Conservation (phyloP, 2,113 vertebrate genomes). For the Polyodon spathula region DNA sequence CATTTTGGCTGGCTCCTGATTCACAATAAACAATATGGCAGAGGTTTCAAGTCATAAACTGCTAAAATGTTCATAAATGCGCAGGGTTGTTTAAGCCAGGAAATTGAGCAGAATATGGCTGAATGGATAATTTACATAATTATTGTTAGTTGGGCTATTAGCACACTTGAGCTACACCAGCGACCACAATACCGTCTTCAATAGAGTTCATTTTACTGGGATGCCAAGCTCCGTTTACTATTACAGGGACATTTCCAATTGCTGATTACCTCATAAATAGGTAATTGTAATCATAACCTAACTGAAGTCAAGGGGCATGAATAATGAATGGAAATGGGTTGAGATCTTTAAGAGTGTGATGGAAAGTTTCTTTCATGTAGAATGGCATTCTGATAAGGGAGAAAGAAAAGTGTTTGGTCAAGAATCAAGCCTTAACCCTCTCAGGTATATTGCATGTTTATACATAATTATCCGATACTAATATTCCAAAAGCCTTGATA, state of each 20-base stretch:
- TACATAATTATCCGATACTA: no score
- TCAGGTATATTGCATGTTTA: neutral
- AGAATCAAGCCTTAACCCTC: neutral
- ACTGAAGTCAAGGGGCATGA: conserved; percentile 55
- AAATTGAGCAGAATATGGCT: conserved; percentile 65
- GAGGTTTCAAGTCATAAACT: conserved; percentile 38
- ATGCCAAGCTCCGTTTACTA: conserved; percentile 68
- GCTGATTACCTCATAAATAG: conserved; percentile 75
- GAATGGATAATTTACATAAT: conserved; percentile 74
- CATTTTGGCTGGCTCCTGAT: conserved; percentile 22
- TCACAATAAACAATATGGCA: conserved; percentile 25
- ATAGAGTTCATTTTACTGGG: conserved; percentile 57
- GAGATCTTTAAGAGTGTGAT: conserved; percentile 34
- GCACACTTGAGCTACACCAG: conserved; percentile 68
- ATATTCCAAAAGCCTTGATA: no score
- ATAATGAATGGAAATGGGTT: conserved; percentile 50
- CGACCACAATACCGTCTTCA: conserved; percentile 58
- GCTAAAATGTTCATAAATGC: conserved; percentile 44
- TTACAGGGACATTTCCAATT: conserved; percentile 68
- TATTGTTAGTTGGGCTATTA: conserved; percentile 70
- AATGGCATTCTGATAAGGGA: conserved; percentile 4
- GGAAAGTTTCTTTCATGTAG: conserved; percentile 37
- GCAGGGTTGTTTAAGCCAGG: conserved; percentile 47
- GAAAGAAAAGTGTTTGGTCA: neutral
- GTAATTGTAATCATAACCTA: conserved; percentile 64